A percentile compares a stretch with the other conserved stretches of the same genome.
Conservation (phyloP, 2,888 invertebrate species). For the Muschampia plurimacula region DNA sequence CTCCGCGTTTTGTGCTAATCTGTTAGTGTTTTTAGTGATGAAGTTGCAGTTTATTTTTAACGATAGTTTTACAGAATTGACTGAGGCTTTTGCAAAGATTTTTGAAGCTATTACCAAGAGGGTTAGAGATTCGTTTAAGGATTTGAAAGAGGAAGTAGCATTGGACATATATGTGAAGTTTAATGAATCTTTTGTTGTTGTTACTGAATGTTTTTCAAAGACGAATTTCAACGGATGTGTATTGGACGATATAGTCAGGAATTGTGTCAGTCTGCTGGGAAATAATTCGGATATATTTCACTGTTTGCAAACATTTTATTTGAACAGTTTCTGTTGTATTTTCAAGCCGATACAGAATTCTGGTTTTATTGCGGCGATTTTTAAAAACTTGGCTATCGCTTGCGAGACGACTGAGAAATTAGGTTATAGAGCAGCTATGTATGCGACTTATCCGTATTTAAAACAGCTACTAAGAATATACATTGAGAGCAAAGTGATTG, state of each 20-base stretch:
- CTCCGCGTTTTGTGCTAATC: slow-evolving; percentile 59
- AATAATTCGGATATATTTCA: slow-evolving; percentile 61
- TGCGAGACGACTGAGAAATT: slow-evolving; percentile 62
- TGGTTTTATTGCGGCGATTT: slow-evolving; percentile 51
- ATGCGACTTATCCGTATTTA: slow-evolving; percentile 64
- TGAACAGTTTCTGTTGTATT: slow-evolving; percentile 63
- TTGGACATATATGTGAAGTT: slow-evolving; percentile 65
- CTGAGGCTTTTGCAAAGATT: slow-evolving; percentile 54
- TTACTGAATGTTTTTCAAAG: slow-evolving; percentile 65
- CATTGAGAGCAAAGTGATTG: slow-evolving; percentile 55
- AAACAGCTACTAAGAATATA: slow-evolving; percentile 66
- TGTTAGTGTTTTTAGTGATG: slow-evolving; percentile 64
- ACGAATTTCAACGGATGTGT: slow-evolving; percentile 54
- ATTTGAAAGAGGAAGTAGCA: slow-evolving; percentile 53
- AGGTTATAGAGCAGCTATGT: slow-evolving; percentile 57
- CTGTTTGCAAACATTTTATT: slow-evolving; percentile 67
- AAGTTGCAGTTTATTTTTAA: slow-evolving; percentile 65
- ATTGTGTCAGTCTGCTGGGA: slow-evolving; percentile 56
- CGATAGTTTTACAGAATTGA: slow-evolving; percentile 56
- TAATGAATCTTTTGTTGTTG: slow-evolving; percentile 65
- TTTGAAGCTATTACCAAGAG: slow-evolving; percentile 58
- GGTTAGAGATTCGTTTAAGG: slow-evolving; percentile 57
- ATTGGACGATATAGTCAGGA: slow-evolving; percentile 52
- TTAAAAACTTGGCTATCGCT: slow-evolving; percentile 57
- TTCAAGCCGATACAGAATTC: slow-evolving; percentile 51